Evolutionary conservation across 2,113 vertebrate genomes (phyloP), one percentile per base, ranked within the genome.

Genomic region (Calidris pugnax): DNA sequence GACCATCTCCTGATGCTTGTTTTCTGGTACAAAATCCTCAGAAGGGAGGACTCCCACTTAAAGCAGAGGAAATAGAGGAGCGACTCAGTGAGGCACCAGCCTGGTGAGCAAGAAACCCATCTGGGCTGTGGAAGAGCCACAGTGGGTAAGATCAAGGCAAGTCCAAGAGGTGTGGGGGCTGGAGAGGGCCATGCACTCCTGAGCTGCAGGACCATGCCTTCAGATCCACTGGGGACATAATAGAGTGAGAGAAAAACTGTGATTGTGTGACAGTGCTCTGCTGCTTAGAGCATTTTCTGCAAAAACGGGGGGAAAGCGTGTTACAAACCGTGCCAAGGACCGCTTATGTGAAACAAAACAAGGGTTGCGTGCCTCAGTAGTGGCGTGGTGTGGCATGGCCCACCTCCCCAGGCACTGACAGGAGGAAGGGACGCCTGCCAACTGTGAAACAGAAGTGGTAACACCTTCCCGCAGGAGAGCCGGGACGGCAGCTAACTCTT

Each of bases 231-330:
- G 3, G 23, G 39, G 51, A 43, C 32, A 22, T 32, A 33, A 22
- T 9, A 16, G 64, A 71, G 8, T 1, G 3, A 1, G 39, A 80
- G 19, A 80, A 80, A 2, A 77, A 87, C 48, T 1, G 0, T 32
- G 37, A 45, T 21, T 62, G 20, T 33, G 4, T 59, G 13, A 24
- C 26, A 53, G 23, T 24, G 9, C 21, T 77, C 21, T 37, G 67
- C 56, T 41, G 8, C n/a, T 71, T 59, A 68, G 67, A 27, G 43
- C 24, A 59, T 63, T 78, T 94, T 67, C 50, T 89, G 59, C 8
- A 78, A 67, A 93, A 89, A 67, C 8, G 4, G 3, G 20, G 14
- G 3, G 3, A 17, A 81, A 56, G 14, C 11, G 33, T 19, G 8
- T n/a, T 53, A 53, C 22, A 64, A 81, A 59, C 35, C 18, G 56